Evolutionary conservation across 2,888 invertebrate species (phyloP).

Genomic region (Protonemura montana): DNA sequence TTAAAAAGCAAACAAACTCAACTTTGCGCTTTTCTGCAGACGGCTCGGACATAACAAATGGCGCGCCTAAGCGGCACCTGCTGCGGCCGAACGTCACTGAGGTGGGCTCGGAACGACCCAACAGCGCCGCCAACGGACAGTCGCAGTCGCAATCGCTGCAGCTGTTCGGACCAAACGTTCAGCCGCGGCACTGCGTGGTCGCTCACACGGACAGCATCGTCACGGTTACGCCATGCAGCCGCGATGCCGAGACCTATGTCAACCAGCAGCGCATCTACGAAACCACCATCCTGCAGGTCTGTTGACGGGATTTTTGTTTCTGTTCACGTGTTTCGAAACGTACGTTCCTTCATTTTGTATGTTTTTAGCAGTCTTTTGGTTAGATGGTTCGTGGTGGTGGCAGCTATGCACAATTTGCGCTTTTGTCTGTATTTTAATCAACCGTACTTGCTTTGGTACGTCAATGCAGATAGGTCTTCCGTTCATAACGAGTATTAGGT

Average conservation of each 20-base stretch:
- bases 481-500: too few species aligned
- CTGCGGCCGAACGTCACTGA: constrained; percentile 72
- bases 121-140: constrained; percentile 56
- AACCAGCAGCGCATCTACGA: constrained; percentile 92
- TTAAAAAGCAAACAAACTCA: too few species aligned
- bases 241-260: constrained; percentile 93
- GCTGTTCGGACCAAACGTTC: constrained; percentile 89
- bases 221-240: constrained; percentile 89
- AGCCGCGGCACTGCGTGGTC: constrained; percentile 94
- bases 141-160: constrained; percentile 67
- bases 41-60: constrained; percentile 61
- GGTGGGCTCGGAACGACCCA: constrained; percentile 79
- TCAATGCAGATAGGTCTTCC: too few species aligned
- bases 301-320: too few species aligned
- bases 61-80: constrained; percentile 62
- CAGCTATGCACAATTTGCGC: too few species aligned
- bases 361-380: too few species aligned
- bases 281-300: constrained; percentile 87
- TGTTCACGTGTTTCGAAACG: too few species aligned
- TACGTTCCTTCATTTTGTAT: too few species aligned
- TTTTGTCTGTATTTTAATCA: too few species aligned
- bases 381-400: too few species aligned
- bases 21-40: constrained; percentile 56
- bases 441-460: too few species aligned
- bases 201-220: constrained; percentile 91